Evolutionary conservation across 2,797 vertebrate species (phyloP).

Genomic region (Luscinia megarhynchos): DNA sequence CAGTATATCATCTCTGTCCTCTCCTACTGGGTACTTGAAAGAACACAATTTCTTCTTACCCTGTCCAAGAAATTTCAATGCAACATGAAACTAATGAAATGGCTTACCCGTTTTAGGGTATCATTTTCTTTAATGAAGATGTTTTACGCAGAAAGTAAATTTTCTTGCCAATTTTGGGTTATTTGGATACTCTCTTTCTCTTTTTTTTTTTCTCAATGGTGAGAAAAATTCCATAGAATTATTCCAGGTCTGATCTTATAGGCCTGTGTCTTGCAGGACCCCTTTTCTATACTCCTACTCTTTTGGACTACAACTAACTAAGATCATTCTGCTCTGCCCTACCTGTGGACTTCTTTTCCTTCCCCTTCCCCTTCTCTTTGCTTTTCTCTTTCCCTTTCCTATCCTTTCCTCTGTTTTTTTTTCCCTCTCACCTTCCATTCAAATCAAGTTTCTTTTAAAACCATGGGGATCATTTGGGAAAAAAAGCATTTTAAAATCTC

Average conservation of each 20-base stretch:
- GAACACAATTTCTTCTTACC: not conserved
- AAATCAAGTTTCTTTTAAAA: not conserved
- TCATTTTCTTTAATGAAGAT: not conserved
- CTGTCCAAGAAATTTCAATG: not conserved
- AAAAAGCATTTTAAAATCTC: rapidly evolving
- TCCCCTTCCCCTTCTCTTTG: not conserved
- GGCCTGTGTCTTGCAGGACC: rapidly evolving
- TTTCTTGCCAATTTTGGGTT: not conserved
- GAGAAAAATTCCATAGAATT: not conserved
- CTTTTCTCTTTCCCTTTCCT: not conserved
- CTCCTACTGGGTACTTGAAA: rapidly evolving
- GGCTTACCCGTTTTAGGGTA: not conserved
- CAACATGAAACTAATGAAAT: not conserved
- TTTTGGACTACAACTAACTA: not conserved
- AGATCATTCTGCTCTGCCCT: not conserved
- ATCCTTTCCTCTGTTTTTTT: not conserved
- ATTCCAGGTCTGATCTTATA: not conserved
- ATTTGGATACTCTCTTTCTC: not conserved
- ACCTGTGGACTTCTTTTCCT: rapidly evolving
- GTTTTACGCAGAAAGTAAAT: not conserved
- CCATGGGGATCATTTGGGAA: rapidly evolving
- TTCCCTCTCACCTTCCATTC: not conserved
- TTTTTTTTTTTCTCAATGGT: not conserved
- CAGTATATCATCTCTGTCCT: not conserved
- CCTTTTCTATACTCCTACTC: not conserved